Base-by-base conservation (phyloP, 2,113 vertebrate species). In the Colossoma macropomum region DNA sequence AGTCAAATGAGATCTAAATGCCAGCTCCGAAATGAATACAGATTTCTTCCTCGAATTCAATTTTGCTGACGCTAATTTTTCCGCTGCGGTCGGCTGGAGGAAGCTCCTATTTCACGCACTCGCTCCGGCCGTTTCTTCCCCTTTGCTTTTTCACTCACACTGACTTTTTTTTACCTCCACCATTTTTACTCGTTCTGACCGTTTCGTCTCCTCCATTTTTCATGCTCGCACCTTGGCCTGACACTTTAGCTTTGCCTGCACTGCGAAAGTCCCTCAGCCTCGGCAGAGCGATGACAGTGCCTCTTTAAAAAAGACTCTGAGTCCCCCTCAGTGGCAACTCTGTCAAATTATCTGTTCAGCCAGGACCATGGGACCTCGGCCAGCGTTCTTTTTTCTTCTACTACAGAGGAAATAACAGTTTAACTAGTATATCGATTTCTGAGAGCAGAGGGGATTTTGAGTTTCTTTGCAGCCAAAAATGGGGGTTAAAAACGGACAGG, bases 401-500 rank as follows among this genome's bases (percentile, higher is more conserved):
- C 85, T 87, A 77, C 75, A 23, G 85, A 84, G 88, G 86, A 91
- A 91, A 88, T 92, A 92, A 87, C 89, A 90, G 90, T 93, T 93
- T 92, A 93, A 93, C 92, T 90, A 86, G 85, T 71, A 72, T 94
- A 94, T 94, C 88, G 93, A 94, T 93, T 91, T 89, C 85, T 28
- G 69, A 89, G 89, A 86, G 91, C 90, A 93, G 84, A 89, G 88
- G 89, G 88, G 13, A 88, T 90, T 92, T 91, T 86, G 52, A 86
- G 88, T 88, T 48, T 85, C 84, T 59, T 77, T 89, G 86, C 87
- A 89, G 87, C 83, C 87, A 66, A 90, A 91, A 92, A 89, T 73
- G 84, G 88, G 91, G 86, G 86, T 85, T 87, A 89, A 90, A 87
- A 91, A 88, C 88, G 60, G 45, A 81, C 69, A 78, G 69, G 81